Base-by-base conservation (phyloP, 2,113 vertebrate genomes). In the Melozone crissalis region DNA sequence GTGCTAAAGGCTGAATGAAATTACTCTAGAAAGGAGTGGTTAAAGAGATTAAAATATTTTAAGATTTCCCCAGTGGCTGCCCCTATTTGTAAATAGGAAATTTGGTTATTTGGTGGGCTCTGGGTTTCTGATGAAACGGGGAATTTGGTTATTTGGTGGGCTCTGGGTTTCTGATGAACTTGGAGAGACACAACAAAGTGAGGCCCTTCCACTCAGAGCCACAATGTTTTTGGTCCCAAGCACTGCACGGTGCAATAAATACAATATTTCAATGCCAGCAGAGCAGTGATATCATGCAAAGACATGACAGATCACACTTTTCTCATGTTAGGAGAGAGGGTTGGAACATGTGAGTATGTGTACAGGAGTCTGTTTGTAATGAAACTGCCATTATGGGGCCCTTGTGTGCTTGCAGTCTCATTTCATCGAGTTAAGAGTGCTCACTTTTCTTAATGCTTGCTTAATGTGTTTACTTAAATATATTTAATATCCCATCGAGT, bases 301-400 rank as follows among this genome's bases (percentile, higher is more conserved):
- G 82, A 80, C 85, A 94, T 92, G 94, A 91, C 90, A 94, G 90
- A 51, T 97, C 94, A 96, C 90, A 94, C 92, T 96, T 96, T 74
- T 63, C 92, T 96, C 94, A 92, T 94, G 51, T 88, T 63, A 93
- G 82, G 39, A 91, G 74, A 82, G 84, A 43, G 61, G 20, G 37
- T 43, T 93, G 85, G 90, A 95, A 91, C 44, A 74, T 84, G 82
- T 93, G 90, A 83, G 24, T 84, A 55, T 67, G 47, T 78, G 78
- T 71, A 85, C 79, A 86, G 96, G 75, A 93, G 65, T 61, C 91
- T 88, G 73, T 78, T 85, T 95, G 93, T 83, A 94, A 93, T 88
- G 91, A 91, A 95, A 93, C 39, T 93, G 63, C 87, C 5, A 7
- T 95, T 94, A 92, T 37, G 63, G 65, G 85, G 41, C 85, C 85